Conservation (phyloP, 1,140 invertebrate genomes). For the Pinna nobilis region DNA sequence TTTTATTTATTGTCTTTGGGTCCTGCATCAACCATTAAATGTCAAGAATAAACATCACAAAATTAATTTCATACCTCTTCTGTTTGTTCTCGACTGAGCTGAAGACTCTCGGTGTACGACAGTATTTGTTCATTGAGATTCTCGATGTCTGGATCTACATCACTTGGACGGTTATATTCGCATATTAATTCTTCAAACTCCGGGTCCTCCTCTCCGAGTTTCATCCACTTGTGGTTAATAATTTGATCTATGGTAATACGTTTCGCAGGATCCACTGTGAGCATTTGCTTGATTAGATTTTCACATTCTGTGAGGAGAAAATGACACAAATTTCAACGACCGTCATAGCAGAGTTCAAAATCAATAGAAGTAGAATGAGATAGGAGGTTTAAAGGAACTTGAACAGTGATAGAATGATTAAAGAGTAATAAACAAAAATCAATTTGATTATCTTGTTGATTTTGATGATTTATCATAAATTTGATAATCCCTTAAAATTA, state of each 20-base stretch:
- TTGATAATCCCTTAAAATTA: no score
- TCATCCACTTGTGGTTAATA: slow-evolving; percentile 91
- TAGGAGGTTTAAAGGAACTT: background rate
- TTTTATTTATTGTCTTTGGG: no score
- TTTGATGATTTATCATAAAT: background rate
- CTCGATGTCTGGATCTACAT: slow-evolving; percentile 67
- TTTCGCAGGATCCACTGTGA: slow-evolving; percentile 91
- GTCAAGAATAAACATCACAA: no score
- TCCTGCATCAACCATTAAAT: background rate
- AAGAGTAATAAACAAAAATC: background rate
- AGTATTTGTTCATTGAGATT: slow-evolving; percentile 91
- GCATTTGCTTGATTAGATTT: slow-evolving; percentile 93
- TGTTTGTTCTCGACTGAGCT: slow-evolving; percentile 92
- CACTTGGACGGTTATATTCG: slow-evolving; percentile 63
- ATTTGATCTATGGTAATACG: slow-evolving; percentile 90
- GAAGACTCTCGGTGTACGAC: slow-evolving; percentile 93
- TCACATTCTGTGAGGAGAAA: slow-evolving; percentile 92
- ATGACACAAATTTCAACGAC: no score
- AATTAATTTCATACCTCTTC: slow-evolving; percentile 84
- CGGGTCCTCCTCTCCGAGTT: slow-evolving; percentile 73
- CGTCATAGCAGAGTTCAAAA: no score
- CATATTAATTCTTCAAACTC: slow-evolving; percentile 24
- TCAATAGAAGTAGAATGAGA: background rate
- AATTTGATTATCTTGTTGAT: background rate
- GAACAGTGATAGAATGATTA: no score